Percentiles rank a stretch among this genome's conserved stretches.
Conservation (phyloP, 2,888 invertebrate genomes). For the Acleris holmiana region DNA sequence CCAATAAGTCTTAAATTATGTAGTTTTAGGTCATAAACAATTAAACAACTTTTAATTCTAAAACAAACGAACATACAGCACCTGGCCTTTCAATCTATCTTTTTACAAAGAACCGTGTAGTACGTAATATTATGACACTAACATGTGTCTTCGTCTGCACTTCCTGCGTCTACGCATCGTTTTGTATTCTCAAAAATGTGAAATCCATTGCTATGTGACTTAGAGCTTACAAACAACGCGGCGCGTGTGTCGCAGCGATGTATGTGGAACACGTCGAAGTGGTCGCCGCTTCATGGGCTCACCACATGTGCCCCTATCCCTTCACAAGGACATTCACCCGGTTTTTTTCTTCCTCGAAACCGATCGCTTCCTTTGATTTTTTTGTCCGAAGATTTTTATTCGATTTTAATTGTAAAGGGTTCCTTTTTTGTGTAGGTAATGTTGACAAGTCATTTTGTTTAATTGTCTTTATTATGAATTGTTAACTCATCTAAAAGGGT, state of each 20-base stretch:
- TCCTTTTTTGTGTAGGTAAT: conserved; percentile 63
- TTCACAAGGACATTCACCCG: conserved; percentile 74
- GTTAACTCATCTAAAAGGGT: conserved; percentile 36
- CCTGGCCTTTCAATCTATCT: conserved; percentile 48
- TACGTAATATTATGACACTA: conserved; percentile 49
- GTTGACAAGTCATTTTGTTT: conserved; percentile 73
- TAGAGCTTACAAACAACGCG: conserved; percentile 7
- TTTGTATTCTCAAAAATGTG: conserved; percentile 3
- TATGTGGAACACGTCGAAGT: conserved; percentile 40
- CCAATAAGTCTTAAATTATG: background rate
- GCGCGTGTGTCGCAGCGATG: conserved; percentile 47
- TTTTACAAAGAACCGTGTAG: conserved; percentile 46
- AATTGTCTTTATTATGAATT: conserved; percentile 58
- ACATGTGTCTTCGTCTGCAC: conserved; percentile 43
- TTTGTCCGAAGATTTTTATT: conserved; percentile 57
- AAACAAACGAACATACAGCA: conserved; percentile 34
- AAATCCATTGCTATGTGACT: conserved; percentile 28
- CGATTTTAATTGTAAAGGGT: conserved; percentile 70
- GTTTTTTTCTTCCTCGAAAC: conserved; percentile 65
- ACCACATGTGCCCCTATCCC: conserved; percentile 52
- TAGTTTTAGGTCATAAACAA: no score
- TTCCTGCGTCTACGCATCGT: conserved; percentile 46
- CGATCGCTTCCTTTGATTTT: conserved; percentile 65
- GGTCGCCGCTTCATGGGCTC: conserved; percentile 32
- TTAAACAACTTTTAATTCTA: conserved; percentile 4